These are phyloP conservation scores for Tetramorium simillimum DNA, from an alignment of 1,140 invertebrate species.

Conservation along the genomic window DNA sequence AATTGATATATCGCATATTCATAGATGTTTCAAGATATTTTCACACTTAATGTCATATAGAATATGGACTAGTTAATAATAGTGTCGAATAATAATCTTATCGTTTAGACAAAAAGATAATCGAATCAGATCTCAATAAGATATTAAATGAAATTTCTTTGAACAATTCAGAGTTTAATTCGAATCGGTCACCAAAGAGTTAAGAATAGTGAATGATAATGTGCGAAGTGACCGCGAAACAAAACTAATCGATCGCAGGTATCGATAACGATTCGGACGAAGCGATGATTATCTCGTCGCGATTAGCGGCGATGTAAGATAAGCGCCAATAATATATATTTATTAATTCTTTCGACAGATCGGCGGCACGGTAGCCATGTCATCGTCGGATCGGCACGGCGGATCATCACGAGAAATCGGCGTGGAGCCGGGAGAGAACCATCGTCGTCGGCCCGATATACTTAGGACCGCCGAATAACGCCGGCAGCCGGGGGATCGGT, in stretches of 20 bases:
- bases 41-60: not conserved
- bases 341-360: slow-evolving; percentile 57
- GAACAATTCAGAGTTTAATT: not conserved
- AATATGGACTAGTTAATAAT: not conserved
- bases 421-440: slow-evolving; percentile 74
- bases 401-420: slow-evolving; percentile 75
- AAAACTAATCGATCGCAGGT: slow-evolving; percentile 9
- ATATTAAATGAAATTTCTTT: not conserved
- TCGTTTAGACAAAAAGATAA: not conserved
- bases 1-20: not conserved
- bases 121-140: too few relatives aligned
- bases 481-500: slow-evolving; percentile 40
- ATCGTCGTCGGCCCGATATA: slow-evolving; percentile 65
- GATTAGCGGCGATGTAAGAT: not conserved
- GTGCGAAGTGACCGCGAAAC: not conserved
- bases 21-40: not conserved
- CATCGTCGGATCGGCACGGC: slow-evolving; percentile 70
- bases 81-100: slow-evolving; percentile 21
- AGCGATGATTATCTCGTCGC: slow-evolving; percentile 23
- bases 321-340: not conserved
- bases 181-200: too few relatives aligned
- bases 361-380: slow-evolving; percentile 74
- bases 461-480: slow-evolving; percentile 59
- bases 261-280: not conserved
- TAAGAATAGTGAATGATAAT: not conserved